Base-by-base conservation (phyloP, 2,888 invertebrate genomes). In the Acanthococcus lagerstroemiae region DNA sequence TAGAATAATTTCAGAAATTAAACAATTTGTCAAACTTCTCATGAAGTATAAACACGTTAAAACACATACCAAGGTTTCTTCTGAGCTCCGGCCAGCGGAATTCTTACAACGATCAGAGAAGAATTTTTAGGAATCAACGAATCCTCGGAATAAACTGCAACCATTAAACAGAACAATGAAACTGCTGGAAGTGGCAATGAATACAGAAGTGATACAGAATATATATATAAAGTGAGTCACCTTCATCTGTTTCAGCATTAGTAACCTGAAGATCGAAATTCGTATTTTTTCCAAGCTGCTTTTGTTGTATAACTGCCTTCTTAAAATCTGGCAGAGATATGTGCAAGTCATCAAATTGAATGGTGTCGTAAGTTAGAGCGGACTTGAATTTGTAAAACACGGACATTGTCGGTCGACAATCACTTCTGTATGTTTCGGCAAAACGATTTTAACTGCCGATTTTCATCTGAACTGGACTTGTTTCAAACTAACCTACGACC, bases 381-480 rank as follows among this genome's bases (percentile, higher is more conserved):
- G 95, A 94, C 80, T 96, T 96, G 77, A 99, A 97, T 79, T 97
- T 97, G 80, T 96, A 99, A 79, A 97, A 96, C 71, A 99, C 93
- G 74, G 95, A 95, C 88, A 94, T 94, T 67, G 67, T 75, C n/a
- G n/a, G n/a, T n/a, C n/a, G n/a, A n/a, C n/a, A n/a, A n/a, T n/a
- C n/a, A n/a, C n/a, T n/a, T n/a, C n/a, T n/a, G n/a, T n/a, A n/a
- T n/a, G n/a, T n/a, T n/a, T n/a, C n/a, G n/a, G n/a, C n/a, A n/a
- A n/a, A n/a, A n/a, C n/a, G n/a, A n/a, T n/a, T n/a, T n/a, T n/a
- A n/a, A n/a, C n/a, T n/a, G n/a, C n/a, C n/a, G n/a, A n/a, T n/a
- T n/a, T n/a, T n/a, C n/a, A n/a, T n/a, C 15, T 17, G 19, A 17
- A 48, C 6, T 17, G 50, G n/a, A n/a, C n/a, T n/a, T n/a, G n/a